Base-by-base conservation (phyloP, 2,888 invertebrate species). In the Luffia ferchaultella region DNA sequence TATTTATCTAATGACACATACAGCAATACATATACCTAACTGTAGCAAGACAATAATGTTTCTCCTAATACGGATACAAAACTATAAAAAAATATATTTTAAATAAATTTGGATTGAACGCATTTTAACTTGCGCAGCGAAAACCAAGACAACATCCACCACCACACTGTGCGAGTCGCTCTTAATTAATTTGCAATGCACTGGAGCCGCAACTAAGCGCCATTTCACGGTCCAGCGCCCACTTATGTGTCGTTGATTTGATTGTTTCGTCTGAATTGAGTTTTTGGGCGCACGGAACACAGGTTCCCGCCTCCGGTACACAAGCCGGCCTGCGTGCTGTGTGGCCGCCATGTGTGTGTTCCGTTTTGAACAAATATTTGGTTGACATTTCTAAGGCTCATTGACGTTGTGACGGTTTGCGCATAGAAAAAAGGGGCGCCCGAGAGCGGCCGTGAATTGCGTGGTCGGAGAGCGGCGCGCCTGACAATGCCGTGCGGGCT, bases 301-400 rank as follows among this genome's bases (percentile, higher is more conserved):
- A 12, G 30, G 5, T 12, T 30, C 30, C 30, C 5, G 30, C 5
- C 30, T 3, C 5, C 30, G 30, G 30, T 12, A 12, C 5, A 3
- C 5, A 12, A 3, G 30, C 5, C 30, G 30, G 30, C 18, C 18
- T 60, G 59, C 80, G 60, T 66, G 75, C 69, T 83, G 83, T 82
- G 82, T 80, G 82, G 83, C 68, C 75, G 60, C 73, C 70, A 73
- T 72, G 76, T 76, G 76, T 73, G 52, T 43, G 72, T 70, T 70
- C 69, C 64, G 57, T 60, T 62, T 58, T 62, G 57, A 61, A 65
- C 69, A 74, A 76, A 80, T 77, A 78, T 82, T 80, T 76, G 74
- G 70, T 70, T 71, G 69, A 62, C 57, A 64, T 76, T 79, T 72
- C 65, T 71, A 77, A 75, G 72, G 65, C 68, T 73, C 71, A 75